Conservation (phyloP, 2,888 invertebrate genomes). For the Cetonia aurata region DNA sequence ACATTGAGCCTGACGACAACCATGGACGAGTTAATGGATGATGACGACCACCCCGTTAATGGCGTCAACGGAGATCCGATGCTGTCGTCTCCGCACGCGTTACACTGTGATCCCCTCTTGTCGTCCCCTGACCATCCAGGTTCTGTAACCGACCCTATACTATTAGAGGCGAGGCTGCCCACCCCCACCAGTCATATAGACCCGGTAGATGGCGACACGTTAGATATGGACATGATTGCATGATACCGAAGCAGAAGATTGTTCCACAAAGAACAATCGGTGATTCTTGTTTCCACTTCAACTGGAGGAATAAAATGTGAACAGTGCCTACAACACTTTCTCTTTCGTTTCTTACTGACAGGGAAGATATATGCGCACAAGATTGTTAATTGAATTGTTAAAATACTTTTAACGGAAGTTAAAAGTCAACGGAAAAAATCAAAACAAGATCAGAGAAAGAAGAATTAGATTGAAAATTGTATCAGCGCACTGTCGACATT, state of each 20-base stretch:
- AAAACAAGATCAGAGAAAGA: background rate
- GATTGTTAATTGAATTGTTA: background rate
- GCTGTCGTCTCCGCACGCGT: constrained; percentile 68
- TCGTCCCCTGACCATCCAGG: constrained; percentile 70
- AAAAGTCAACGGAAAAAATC: background rate
- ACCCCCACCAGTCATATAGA: constrained; percentile 65
- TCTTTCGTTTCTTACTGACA: background rate
- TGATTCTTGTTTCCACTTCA: constrained; percentile 12
- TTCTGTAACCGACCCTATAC: constrained; percentile 74
- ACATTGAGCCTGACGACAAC: constrained; percentile 70
- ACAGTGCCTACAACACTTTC: constrained; percentile 17
- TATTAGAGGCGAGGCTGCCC: constrained; percentile 67
- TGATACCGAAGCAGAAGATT: constrained; percentile 58
- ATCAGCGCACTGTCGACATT: constrained; percentile 21
- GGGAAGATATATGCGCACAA: constrained; percentile 1
- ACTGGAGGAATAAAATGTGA: constrained; percentile 15
- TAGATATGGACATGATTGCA: constrained; percentile 71
- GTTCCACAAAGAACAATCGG: constrained; percentile 22
- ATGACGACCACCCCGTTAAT: constrained; percentile 64
- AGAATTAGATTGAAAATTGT: background rate
- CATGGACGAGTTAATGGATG: constrained; percentile 74
- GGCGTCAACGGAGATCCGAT: constrained; percentile 67
- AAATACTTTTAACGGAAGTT: background rate
- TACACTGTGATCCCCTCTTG: constrained; percentile 75
- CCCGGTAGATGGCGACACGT: constrained; percentile 68